Evolutionary conservation across 1,140 invertebrate species (phyloP), one percentile per base, ranked within the genome.

Genomic region (Trichoplusia ni): DNA sequence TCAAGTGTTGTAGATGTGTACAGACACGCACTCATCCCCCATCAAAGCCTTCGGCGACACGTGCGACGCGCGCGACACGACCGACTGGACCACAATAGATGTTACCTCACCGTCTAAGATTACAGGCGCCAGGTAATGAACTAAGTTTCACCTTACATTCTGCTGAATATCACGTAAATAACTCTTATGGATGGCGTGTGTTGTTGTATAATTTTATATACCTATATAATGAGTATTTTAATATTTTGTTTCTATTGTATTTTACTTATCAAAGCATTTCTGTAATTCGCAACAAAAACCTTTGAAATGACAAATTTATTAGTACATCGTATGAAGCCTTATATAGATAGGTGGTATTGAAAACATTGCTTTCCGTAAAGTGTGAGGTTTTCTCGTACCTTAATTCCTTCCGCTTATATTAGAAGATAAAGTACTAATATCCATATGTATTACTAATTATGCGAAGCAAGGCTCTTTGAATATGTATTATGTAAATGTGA

Each of bases 371-470:
- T n/a, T n/a, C n/a, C n/a, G n/a, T n/a, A n/a, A n/a, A n/a, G n/a
- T n/a, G n/a, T n/a, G 1, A 9, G 13, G 13, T 9, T 49, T 31
- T 18, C 13, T 0, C 8, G 7, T 25, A 18, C 46, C 25, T 18
- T 49, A 49, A 49, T 49, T 18, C 46, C 46, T 49, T 49, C 46
- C 46, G 46, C 46, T 49, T 25, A 18, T 49, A 29, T 49, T 31
- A n/a, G 25, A 23, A 49, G 29, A 49, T 49, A 49, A 29, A 23
- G 23, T 49, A 18, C 46, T 49, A 49, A 49, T 49, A 49, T 49
- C 23, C 46, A 31, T 49, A 49, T 49, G 46, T 49, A 31, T 49
- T 14, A 49, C 23, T 49, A 49, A 49, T 49, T 49, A 49, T 49
- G 46, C 46, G 23, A 49, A 21, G 46, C 29, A 31, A 49, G 46